These are phyloP conservation scores for Bombus sibiricus DNA, from an alignment of 1,140 invertebrate genomes.

Conservation along the genomic window DNA sequence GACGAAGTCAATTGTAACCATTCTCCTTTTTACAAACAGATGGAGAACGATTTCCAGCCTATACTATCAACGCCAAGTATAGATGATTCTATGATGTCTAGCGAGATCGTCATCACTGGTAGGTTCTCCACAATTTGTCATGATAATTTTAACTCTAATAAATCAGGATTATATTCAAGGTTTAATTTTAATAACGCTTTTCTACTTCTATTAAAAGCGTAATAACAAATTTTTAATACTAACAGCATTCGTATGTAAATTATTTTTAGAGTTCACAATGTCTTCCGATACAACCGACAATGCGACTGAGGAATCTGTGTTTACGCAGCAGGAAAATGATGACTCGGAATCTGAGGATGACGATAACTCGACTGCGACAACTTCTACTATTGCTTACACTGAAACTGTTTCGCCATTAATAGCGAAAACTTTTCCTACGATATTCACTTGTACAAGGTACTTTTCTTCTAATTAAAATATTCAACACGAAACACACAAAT, in stretches of 20 bases:
- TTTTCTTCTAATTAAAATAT: neutral
- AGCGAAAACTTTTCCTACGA: accelerated
- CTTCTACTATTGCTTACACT: neutral
- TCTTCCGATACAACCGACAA: neutral
- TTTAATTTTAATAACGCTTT: too few species aligned
- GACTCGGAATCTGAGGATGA: neutral
- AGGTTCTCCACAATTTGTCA: neutral
- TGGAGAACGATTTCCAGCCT: neutral
- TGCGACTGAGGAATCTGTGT: neutral
- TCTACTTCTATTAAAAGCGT: too few species aligned
- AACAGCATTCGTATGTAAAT: too few species aligned
- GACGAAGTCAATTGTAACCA: conserved; percentile 87
- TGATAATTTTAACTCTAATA: too few species aligned
- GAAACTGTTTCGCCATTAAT: neutral
- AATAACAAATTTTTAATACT: too few species aligned
- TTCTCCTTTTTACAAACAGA: neutral
- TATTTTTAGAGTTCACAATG: neutral
- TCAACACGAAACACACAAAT: too few species aligned
- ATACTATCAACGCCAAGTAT: accelerated
- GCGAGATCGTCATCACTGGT: conserved; percentile 53
- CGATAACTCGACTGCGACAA: neutral
- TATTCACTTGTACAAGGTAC: conserved; percentile 71
- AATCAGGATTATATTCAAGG: too few species aligned
- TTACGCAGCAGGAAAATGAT: accelerated
- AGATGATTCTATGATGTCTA: neutral